phyloP scores from a whole-genome alignment of 1,140 invertebrate genomes.

The Bradysia coprophila region DNA sequence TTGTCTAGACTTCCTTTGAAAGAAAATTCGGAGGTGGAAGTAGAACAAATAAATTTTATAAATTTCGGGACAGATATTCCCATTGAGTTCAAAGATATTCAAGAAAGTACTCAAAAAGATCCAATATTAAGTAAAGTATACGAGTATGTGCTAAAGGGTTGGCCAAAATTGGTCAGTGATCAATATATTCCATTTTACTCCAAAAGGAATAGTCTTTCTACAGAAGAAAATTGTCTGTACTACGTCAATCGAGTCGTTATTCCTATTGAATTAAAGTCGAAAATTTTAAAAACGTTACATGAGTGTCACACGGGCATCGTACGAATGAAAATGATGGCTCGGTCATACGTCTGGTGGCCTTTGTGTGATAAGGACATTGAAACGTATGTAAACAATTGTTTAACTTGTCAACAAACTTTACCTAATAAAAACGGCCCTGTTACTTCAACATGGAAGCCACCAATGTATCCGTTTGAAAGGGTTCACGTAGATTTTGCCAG shows the following conservation, averaged over 20 bases:
- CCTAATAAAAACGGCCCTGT: background rate
- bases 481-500: constrained; percentile 9
- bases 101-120: constrained; percentile 6
- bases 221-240: constrained; percentile 11
- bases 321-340: constrained; percentile 25
- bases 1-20: constrained; percentile 5
- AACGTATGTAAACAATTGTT: constrained; percentile 2
- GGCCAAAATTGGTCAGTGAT: constrained; percentile 6
- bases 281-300: constrained; percentile 23
- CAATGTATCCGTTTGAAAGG: constrained; percentile 4
- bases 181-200: constrained; percentile 7
- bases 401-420: constrained; percentile 3
- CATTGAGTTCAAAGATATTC: background rate
- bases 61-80: background rate
- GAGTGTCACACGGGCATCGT: constrained; percentile 22
- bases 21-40: constrained; percentile 1
- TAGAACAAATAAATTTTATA: background rate
- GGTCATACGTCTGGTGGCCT: constrained; percentile 16
- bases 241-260: constrained; percentile 21
- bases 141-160: constrained; percentile 11
- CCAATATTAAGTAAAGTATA: constrained; percentile 8
- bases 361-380: constrained; percentile 19
- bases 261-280: constrained; percentile 11
- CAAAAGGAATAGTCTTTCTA: constrained; percentile 7
- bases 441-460: constrained; percentile 3